Evolutionary conservation across 2,888 invertebrate species (phyloP), one percentile per base, ranked within the genome.

Genomic region (Dichetophora obliterata): DNA sequence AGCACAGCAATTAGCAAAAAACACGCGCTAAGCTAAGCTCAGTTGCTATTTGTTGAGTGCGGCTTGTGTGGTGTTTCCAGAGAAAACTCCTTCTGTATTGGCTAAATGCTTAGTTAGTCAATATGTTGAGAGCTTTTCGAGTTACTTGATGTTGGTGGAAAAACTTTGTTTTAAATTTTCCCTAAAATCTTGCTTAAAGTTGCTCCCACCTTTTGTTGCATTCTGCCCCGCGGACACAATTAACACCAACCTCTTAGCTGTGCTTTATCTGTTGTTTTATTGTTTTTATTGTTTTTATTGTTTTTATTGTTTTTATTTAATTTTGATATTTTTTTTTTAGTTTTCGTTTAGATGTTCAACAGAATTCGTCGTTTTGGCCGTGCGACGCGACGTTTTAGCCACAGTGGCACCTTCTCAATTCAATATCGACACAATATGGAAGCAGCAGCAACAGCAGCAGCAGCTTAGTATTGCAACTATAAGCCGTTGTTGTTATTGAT

Each of bases 311-410:
- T 43, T 14, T 43, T 43, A 5, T 31, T 31, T 31, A n/a, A n/a
- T n/a, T n/a, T n/a, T n/a, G n/a, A n/a, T n/a, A n/a, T 37, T 37
- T 37, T 37, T 16, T 24, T 43, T 59, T 31, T 31, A 31, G 59
- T 59, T 72, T 37, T 59, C 31, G 48, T 34, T 70, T 34, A 52
- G 34, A 31, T 48, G 27, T 50, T 68, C 19, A 31, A 24, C 24
- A 68, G 14, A 68, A 50, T 68, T n/a, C 19, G 37, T 37, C 37
- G 71, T 59, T 59, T 43, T 24, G n/a, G 66, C 34, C 61, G 57
- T 75, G 63, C 74, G 79, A 77, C 72, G 81, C 81, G 81, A 82
- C 77, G 73, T 61, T 61, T 75, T 22, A 78, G 73, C 48, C 68
- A 57, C 61, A 54, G 63, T 68, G 61, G 61, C 66, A 76, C 54